Conservation (phyloP, 2,888 invertebrate species). For the Steinernema scapterisci region DNA sequence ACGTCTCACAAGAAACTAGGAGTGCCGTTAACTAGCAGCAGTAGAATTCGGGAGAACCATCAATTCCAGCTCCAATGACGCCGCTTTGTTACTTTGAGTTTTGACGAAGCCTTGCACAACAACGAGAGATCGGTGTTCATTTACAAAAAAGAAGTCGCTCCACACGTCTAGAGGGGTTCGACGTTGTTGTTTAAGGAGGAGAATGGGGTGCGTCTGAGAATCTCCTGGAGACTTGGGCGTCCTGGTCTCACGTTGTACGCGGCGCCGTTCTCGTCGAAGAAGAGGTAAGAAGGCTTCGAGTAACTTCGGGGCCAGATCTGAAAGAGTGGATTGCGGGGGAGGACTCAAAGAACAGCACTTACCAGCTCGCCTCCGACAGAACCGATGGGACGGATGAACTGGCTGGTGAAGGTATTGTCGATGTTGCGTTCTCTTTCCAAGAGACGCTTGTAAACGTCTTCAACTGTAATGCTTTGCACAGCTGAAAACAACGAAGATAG, state of each 20-base stretch:
- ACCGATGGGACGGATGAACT: slow-evolving; percentile 51
- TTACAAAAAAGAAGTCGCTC: neutral
- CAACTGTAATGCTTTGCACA: slow-evolving; percentile 36
- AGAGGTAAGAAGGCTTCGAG: slow-evolving; percentile 48
- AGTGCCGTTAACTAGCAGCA: neutral
- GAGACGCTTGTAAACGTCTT: slow-evolving; percentile 43
- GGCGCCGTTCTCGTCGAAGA: slow-evolving; percentile 56
- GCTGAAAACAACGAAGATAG: neutral
- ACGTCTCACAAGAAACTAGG: neutral
- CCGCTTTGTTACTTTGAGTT: neutral
- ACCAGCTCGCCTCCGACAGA: slow-evolving; percentile 53
- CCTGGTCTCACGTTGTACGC: slow-evolving; percentile 44
- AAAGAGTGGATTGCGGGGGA: slow-evolving; percentile 8
- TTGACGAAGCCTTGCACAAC: slow-evolving; percentile 15
- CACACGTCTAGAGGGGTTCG: slow-evolving; percentile 7
- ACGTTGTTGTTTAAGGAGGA: slow-evolving; percentile 32
- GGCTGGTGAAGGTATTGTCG: slow-evolving; percentile 45
- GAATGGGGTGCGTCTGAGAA: slow-evolving; percentile 39
- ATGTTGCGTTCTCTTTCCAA: slow-evolving; percentile 41
- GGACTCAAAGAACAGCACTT: slow-evolving; percentile 2
- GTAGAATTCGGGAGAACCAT: neutral
- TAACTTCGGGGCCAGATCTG: slow-evolving; percentile 57
- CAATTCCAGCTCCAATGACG: neutral
- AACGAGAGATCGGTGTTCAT: neutral
- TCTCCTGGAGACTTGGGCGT: slow-evolving; percentile 39